phyloP scores from a whole-genome alignment of 2,797 vertebrate genomes.

The Lacerta viridis region DNA sequence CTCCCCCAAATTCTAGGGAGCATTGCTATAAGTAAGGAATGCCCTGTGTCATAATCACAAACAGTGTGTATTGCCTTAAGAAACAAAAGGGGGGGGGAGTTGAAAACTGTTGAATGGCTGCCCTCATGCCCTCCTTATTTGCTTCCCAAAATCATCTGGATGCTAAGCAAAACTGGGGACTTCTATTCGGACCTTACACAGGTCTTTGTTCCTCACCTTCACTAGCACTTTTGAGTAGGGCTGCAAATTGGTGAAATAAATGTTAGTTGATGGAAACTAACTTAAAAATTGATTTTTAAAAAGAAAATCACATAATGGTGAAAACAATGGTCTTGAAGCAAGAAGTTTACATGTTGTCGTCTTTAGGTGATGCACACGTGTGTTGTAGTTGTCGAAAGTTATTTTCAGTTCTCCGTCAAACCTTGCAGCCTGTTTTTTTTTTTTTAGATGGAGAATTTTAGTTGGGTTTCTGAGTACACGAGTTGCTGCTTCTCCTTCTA shows the following conservation, averaged over 20 bases:
- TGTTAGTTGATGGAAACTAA: neutral
- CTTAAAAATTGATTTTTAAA: no score
- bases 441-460: neutral
- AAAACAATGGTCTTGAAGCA: neutral
- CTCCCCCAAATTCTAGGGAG: no score
- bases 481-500: neutral
- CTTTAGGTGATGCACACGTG: neutral
- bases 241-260: neutral
- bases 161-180: neutral
- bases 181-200: neutral
- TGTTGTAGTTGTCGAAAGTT: neutral
- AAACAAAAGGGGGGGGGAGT: neutral
- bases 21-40: no score
- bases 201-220: neutral
- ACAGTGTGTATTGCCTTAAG: neutral
- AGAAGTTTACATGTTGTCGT: neutral
- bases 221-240: neutral
- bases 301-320: neutral
- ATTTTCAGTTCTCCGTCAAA: neutral
- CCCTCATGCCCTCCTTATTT: neutral
- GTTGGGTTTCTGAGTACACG: no score
- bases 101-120: no score
- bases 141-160: neutral
- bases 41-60: no score
- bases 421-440: neutral